Base-by-base conservation (phyloP, 2,888 invertebrate species). In the Trichogramma evanescens region DNA sequence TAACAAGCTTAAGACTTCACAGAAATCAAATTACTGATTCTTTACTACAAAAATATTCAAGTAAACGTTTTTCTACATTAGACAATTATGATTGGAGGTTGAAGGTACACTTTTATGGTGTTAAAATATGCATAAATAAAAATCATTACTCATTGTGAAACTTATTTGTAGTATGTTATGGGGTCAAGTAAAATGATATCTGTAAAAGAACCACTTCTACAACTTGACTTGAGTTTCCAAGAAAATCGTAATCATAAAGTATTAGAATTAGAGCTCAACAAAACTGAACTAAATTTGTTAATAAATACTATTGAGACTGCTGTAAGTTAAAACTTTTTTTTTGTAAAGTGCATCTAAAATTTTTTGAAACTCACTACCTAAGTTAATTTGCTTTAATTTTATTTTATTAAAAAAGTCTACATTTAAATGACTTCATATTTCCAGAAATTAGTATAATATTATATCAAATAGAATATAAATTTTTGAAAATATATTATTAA, bases 81-180 rank as follows among this genome's bases (percentile, higher is more conserved):
- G 73, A 75, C 46, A 80, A 80, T 64, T 78, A 81, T 63, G 82
- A 83, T 68, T 83, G 82, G 82, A 80, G 79, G 71, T 65, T 83
- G 43, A 82, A 81, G 70, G 77, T 77, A 67, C 42, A 52, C 49
- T 13, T 40, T 53, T 13, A 4, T 54, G 51, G 44, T 49, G 46
- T 43, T 44, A 48, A 8, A 54, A 10, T 48, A 38, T 8, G 50
- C 49, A 41, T 10, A 6, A 44, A 43, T 39, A 46, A 56, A 38
- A 38, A 38, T 13, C 13, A 60, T 41, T 45, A 5, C 40, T 48
- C 48, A 7, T 51, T 1, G n/a, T 13, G 39, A n/a, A 50, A 48
- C 7, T 42, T 42, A 55, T 44, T 69, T 68, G 26, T 59, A 78
- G 77, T 79, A 82, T 74, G 69, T 82, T 41, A 76, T 82, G 72